A percentile compares a stretch with the other conserved stretches of the same genome.
These are phyloP conservation scores for Paelopatides confundens DNA, from an alignment of 53 echinoderm and acorn worm genomes.

Conservation along the genomic window DNA sequence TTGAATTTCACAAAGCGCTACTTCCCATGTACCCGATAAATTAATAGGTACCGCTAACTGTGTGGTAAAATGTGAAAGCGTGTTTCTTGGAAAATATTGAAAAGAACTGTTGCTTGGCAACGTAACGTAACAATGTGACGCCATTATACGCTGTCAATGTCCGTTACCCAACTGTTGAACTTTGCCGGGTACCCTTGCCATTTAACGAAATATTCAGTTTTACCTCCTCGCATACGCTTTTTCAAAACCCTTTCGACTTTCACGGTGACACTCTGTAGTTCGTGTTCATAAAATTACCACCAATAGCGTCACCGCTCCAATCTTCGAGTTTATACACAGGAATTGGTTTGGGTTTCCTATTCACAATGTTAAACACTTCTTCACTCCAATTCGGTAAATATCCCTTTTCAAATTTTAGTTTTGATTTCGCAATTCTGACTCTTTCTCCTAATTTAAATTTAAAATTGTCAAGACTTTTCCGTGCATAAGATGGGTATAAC, in stretches of 20 bases:
- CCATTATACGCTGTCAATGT: too few species aligned
- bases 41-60: conserved; percentile 49
- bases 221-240: conserved; percentile 18
- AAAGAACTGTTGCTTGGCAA: conserved; percentile 78
- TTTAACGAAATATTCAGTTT: background rate
- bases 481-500: background rate
- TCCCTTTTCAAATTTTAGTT: conserved; percentile 52
- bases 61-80: conserved; percentile 45
- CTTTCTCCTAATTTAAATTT: conserved; percentile 27
- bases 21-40: conserved; percentile 40
- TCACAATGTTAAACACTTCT: conserved; percentile 40
- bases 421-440: conserved; percentile 34
- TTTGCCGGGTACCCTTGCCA: conserved; percentile 40
- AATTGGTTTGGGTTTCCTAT: background rate
- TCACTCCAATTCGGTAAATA: conserved; percentile 55
- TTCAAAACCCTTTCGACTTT: conserved; percentile 49
- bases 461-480: background rate
- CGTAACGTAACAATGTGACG: conserved; percentile 73
- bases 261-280: too few species aligned
- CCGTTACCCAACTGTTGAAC: conserved; percentile 64
- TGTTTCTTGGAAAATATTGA: conserved; percentile 60
- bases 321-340: background rate
- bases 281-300: conserved; percentile 44
- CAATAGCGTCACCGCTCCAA: background rate
- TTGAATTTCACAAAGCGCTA: conserved; percentile 58